Evolutionary conservation across 2,797 vertebrate species (phyloP).

Genomic region (Spheniscus humboldti): DNA sequence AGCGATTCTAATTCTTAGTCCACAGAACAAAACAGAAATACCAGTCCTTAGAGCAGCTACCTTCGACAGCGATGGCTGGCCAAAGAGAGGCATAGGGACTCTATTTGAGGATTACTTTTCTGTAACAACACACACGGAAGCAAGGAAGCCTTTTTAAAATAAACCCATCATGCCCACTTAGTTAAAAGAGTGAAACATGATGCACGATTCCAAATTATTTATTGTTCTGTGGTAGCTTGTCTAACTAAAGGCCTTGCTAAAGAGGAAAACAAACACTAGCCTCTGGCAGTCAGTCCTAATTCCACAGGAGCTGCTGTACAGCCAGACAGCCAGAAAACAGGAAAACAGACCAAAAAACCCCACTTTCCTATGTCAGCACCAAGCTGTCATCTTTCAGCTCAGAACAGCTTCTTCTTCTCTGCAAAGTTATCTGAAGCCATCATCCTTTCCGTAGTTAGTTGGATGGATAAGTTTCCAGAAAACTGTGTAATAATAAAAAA

Average conservation of each 20-base stretch:
- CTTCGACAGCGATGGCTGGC: not conserved
- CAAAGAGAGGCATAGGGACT: not conserved
- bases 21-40: not conserved
- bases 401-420: not conserved
- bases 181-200: not conserved
- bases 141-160: not conserved
- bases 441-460: not conserved
- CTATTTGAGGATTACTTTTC: not conserved
- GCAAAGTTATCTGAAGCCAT: not conserved
- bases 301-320: not conserved
- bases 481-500: not conserved
- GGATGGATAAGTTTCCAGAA: not conserved
- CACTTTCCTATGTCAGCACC: not conserved
- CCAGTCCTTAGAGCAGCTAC: not conserved
- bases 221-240: not conserved
- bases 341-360: not conserved
- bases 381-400: not conserved
- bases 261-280: not conserved
- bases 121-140: not conserved
- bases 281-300: not conserved
- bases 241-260: not conserved
- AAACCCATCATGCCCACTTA: not conserved
- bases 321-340: not conserved
- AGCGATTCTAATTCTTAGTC: not conserved
- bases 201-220: not conserved